Evolutionary conservation across 2,888 invertebrate species (phyloP).

Genomic region (Ischnura elegans): DNA sequence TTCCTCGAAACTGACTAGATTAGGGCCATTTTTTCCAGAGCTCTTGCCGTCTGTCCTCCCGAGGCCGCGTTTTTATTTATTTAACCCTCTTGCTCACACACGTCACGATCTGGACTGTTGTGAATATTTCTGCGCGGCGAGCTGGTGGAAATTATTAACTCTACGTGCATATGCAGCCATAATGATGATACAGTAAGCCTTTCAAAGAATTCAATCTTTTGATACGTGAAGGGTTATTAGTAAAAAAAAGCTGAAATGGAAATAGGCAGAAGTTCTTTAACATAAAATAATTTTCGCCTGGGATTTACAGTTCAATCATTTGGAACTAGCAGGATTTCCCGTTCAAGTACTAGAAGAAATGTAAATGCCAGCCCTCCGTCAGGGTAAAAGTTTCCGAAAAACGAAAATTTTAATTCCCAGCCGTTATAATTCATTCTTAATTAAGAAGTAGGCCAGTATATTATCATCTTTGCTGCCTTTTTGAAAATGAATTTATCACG

Average conservation of each 20-base stretch:
- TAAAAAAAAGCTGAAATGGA: neutral
- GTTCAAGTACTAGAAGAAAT: no score
- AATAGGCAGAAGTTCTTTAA: no score
- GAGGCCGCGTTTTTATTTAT: neutral
- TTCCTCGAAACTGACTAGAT: conserved; percentile 10
- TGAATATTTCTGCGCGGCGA: neutral
- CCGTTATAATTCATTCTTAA: no score
- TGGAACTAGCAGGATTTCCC: no score
- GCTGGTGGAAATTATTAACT: neutral
- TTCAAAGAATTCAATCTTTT: neutral
- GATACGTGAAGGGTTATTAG: neutral
- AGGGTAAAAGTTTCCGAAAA: no score
- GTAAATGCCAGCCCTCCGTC: no score
- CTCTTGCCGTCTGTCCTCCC: neutral
- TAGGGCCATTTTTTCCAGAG: conserved; percentile 8
- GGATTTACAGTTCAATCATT: no score
- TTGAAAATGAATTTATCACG: no score
- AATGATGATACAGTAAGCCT: neutral
- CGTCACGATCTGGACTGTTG: conserved; percentile 27
- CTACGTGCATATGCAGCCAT: neutral
- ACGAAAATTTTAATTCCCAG: no score
- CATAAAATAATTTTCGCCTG: no score
- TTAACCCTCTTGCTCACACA: neutral
- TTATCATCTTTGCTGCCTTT: no score
- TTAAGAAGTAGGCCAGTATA: no score